Percentiles rank a stretch among this genome's conserved stretches.
Conservation (phyloP, 2,113 vertebrate genomes). For the Microcebus griseorufus region DNA sequence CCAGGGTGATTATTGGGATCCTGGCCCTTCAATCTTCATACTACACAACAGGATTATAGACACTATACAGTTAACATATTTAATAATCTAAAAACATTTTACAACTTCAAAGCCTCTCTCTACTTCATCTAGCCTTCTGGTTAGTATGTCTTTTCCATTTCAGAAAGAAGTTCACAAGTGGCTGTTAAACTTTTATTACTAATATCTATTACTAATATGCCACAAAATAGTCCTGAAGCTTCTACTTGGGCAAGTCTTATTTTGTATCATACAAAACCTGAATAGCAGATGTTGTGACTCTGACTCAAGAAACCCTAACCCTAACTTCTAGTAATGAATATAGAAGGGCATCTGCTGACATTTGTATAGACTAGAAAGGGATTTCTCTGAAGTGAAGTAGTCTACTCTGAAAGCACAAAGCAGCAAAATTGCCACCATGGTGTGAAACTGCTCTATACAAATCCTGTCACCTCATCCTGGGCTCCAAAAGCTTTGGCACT, state of each 20-base stretch:
- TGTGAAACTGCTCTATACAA: accelerated
- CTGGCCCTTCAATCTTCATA: neutral
- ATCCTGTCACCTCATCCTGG: accelerated
- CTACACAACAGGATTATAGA: neutral
- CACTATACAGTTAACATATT: neutral
- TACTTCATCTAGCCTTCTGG: neutral
- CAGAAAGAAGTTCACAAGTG: neutral
- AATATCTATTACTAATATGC: neutral
- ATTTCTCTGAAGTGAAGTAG: too few species aligned
- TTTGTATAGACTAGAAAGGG: neutral
- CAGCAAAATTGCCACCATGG: too few species aligned
- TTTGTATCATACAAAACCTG: neutral
- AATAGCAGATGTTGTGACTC: neutral
- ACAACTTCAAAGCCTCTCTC: neutral
- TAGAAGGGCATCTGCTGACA: neutral
- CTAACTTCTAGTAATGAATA: neutral
- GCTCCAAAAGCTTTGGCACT: neutral
- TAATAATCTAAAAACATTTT: neutral
- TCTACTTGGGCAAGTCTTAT: neutral
- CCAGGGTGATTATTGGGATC: neutral
- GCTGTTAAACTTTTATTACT: neutral
- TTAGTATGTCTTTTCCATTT: neutral
- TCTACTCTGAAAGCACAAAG: too few species aligned
- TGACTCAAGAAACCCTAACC: neutral
- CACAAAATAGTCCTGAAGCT: neutral